Conservation (phyloP, 2,888 invertebrate genomes). For the Drosophila paranaensis region DNA sequence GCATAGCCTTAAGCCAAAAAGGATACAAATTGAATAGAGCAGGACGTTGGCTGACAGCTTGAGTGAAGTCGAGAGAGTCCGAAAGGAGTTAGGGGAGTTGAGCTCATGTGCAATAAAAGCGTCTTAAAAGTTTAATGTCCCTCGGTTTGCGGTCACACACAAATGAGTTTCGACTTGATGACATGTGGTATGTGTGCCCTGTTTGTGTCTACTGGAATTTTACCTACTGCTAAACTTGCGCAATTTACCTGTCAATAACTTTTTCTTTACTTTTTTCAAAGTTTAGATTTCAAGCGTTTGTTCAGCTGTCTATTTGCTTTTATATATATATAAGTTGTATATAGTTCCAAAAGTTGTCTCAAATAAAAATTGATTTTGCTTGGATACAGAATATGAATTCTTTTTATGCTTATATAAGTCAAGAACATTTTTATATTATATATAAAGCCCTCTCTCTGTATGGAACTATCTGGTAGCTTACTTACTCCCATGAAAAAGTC, state of each 20-base stretch:
- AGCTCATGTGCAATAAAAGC: conserved; percentile 72
- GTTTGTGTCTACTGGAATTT: conserved; percentile 25
- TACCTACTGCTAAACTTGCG: conserved; percentile 5
- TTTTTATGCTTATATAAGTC: not conserved
- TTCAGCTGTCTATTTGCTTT: not conserved
- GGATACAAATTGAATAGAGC: conserved; percentile 67
- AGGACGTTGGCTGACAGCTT: conserved; percentile 27
- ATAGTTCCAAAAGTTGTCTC: not conserved
- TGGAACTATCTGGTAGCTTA: not conserved
- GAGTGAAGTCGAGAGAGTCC: conserved; percentile 23
- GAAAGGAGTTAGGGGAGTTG: conserved; percentile 23
- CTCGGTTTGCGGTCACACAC: conserved; percentile 64
- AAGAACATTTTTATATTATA: too few species aligned
- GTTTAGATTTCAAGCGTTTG: not conserved
- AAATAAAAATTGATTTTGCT: not conserved
- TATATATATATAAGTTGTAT: too few species aligned
- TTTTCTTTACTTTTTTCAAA: not conserved
- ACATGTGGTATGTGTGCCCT: conserved; percentile 2
- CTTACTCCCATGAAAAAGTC: not conserved
- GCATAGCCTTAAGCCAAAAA: conserved; percentile 30
- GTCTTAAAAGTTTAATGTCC: conserved; percentile 78
- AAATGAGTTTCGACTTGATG: conserved; percentile 61
- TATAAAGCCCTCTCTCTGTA: not conserved
- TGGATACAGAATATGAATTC: not conserved
- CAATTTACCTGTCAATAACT: conserved; percentile 21